Base-by-base conservation (phyloP, 2,797 vertebrate genomes). In the Pipistrellus pygmaeus region DNA sequence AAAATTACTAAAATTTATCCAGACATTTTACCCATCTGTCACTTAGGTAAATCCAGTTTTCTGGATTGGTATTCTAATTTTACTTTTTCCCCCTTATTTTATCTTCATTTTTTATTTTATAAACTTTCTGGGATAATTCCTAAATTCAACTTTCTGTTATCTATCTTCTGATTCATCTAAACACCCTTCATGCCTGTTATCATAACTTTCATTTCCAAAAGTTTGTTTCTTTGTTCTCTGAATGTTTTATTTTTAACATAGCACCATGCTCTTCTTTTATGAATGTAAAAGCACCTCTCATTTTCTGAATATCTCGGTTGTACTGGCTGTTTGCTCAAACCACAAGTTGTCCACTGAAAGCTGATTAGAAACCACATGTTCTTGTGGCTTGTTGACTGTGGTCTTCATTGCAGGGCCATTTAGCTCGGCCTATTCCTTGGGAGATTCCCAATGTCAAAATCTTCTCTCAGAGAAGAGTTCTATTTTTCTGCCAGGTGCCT, bases 401-500 rank as follows among this genome's bases (percentile, higher is more conserved):
- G 44, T 55, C 82, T 94, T 91, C 72, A 11, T 2, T 30, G 53
- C 6, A n/a, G 17, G 38, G 53, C 8, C 27, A 27, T 48, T 51
- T 85, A 66, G 44, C 53, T 93, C 35, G 20, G 57, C 15, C 55
- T 48, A 81, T 64, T 73, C 62, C 75, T 69, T 32, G 78, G 30
- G 25, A 68, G 23, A 46, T 9, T 89, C 41, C 71, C 87, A 84
- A 23, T 57, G 55, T 90, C 23, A 69, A 84, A 90, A 46, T 89
- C 51, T 64, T 91, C 73, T 60, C 66, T 18, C 1, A 38, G 17
- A 75, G 62, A 85, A 90, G 78, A 83, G 57, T 85, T 92, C 85
- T 95, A 15, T 57, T 90, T 96, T 92, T 60, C 91, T 95, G 55
- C 86, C 60, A 81, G 80, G 55, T 73, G 73, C 23, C 9, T 53